Conservation (phyloP, 2,113 vertebrate species). For the Catharus bicknelli region DNA sequence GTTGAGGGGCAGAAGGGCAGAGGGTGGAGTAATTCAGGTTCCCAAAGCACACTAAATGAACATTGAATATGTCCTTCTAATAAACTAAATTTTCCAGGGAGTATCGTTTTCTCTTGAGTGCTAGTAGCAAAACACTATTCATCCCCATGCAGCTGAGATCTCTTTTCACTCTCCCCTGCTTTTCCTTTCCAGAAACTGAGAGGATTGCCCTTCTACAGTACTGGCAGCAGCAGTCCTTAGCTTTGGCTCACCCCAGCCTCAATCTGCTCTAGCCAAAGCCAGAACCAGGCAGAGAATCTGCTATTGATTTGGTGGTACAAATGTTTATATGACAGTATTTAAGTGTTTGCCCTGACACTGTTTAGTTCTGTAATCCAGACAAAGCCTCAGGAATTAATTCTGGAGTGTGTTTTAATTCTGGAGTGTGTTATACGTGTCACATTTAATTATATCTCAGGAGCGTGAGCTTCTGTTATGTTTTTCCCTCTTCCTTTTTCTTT, state of each 20-base stretch:
- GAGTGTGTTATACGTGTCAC: not conserved
- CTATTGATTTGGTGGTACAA: not conserved
- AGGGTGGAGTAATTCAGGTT: not conserved
- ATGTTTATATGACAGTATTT: not conserved
- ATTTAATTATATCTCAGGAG: not conserved
- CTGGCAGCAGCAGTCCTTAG: not conserved
- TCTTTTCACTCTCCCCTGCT: not conserved
- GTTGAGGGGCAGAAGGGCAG: rapidly evolving
- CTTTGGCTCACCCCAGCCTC: not conserved
- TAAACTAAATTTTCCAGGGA: not conserved
- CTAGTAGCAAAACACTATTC: not conserved
- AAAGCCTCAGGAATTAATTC: constrained; percentile 15
- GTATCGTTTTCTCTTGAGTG: not conserved
- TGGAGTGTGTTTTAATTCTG: not conserved
- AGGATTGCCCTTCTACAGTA: not conserved
- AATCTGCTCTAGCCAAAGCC: not conserved
- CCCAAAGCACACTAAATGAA: not conserved
- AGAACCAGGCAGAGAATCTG: not conserved
- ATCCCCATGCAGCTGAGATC: not conserved
- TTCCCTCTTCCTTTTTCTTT: not conserved
- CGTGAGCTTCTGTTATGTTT: rapidly evolving
- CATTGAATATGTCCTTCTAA: not conserved
- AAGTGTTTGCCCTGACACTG: not conserved
- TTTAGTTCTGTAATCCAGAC: constrained; percentile 2
- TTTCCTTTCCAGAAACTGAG: not conserved